Base-by-base conservation (phyloP, 2,888 invertebrate species). In the Tiphia femorata region DNA sequence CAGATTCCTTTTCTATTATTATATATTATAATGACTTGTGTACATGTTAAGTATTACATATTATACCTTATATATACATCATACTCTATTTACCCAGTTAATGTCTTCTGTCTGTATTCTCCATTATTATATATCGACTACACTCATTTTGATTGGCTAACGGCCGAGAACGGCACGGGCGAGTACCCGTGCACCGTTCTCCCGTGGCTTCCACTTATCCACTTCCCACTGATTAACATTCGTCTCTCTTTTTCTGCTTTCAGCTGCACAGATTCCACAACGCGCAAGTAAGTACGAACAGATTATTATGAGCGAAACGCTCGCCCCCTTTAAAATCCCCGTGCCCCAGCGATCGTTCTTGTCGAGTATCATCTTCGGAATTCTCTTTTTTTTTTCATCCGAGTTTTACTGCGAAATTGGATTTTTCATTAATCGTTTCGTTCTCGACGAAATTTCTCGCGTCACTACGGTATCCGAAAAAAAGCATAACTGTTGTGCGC, bases 261-360 rank as follows among this genome's bases (percentile, higher is more conserved):
- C 91, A 92, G 92, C 92, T 90, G 92, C 92, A 85, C 92, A 93
- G 91, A 92, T 93, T 84, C 92, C 92, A 84, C 92, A 92, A 88
- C 91, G 92, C 88, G 92, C 91, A 90, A 92, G 93, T 93, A 87
- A 92, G 93, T 92, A 89, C 84, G 51, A 62, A 59, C 47, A 49
- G 58, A 61, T 66, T 66, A 58, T 51, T 27, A 49, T 44, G 37
- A 37, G 49, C 37, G 8, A 53, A 51, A 43, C 50, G 42, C 29
- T 53, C 44, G 40, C 33, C 19, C 19, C 21, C 7, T 46, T 46
- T 25, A n/a, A n/a, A n/a, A n/a, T n/a, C n/a, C n/a, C n/a, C n/a
- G n/a, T n/a, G n/a, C n/a, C n/a, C n/a, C n/a, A n/a, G n/a, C n/a
- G n/a, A n/a, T n/a, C n/a, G n/a, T n/a, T n/a, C n/a, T n/a, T n/a